Percentiles rank a stretch among this genome's conserved stretches.
Evolutionary conservation across 2,888 invertebrate species (phyloP).

Genomic region (Trissoscelio sp.): DNA sequence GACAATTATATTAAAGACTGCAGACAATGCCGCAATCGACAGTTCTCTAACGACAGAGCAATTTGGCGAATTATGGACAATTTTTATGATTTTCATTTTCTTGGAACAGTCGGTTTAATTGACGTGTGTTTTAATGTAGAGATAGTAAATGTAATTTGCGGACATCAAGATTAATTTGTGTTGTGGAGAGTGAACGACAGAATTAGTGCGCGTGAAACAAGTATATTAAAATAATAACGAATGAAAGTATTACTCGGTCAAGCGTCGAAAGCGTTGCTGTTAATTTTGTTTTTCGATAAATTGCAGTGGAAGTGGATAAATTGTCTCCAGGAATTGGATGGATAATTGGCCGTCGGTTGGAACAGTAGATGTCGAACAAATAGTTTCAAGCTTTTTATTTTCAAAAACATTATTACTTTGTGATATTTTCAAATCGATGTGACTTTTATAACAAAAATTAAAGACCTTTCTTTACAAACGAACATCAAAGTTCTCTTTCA

Average conservation of each 20-base stretch:
- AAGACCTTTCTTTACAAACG: not conserved
- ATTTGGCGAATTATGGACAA: slow-evolving; percentile 34
- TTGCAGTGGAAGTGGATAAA: not conserved
- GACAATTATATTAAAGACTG: slow-evolving; percentile 29
- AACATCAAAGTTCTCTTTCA: not conserved
- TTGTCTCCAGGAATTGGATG: slow-evolving; percentile 21
- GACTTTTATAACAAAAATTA: slow-evolving; percentile 4
- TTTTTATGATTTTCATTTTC: slow-evolving; percentile 50
- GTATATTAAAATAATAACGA: slow-evolving; percentile 26
- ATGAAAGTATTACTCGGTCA: not conserved
- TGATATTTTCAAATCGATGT: not conserved
- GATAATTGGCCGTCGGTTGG: slow-evolving; percentile 32
- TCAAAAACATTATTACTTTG: not conserved
- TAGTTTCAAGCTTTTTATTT: slow-evolving; percentile 21
- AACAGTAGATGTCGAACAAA: slow-evolving; percentile 20
- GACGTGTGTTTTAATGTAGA: slow-evolving; percentile 4
- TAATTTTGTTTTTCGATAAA: slow-evolving; percentile 30
- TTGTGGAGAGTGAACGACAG: slow-evolving; percentile 22
- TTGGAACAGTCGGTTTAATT: slow-evolving; percentile 29
- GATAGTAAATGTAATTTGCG: slow-evolving; percentile 23
- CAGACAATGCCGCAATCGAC: too few relatives aligned
- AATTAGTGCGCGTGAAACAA: slow-evolving; percentile 10
- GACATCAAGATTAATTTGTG: slow-evolving; percentile 31
- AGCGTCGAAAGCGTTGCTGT: not conserved
- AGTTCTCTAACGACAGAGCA: slow-evolving; percentile 16